Evolutionary conservation across 2,113 vertebrate genomes (phyloP).

Genomic region (Rhineura floridana): DNA sequence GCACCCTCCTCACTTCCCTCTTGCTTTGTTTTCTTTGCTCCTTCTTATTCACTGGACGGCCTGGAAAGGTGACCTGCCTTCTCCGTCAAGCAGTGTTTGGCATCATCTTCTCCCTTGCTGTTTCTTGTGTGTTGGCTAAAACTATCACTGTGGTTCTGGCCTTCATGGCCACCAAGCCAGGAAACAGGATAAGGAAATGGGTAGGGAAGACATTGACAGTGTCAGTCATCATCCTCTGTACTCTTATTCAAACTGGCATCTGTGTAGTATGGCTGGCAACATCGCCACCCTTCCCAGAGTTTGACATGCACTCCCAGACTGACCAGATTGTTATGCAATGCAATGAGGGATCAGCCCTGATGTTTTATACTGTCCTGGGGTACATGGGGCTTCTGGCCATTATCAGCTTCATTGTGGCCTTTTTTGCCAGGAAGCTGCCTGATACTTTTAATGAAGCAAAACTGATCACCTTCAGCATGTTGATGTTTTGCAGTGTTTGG

Average conservation of each 20-base stretch:
- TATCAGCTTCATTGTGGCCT: not conserved
- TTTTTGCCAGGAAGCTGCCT: not conserved
- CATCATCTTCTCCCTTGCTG: not conserved
- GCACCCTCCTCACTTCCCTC: not conserved
- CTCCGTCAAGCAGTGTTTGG: not conserved
- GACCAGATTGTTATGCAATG: not conserved
- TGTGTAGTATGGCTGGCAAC: not conserved
- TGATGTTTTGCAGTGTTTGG: not conserved
- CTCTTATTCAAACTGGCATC: not conserved
- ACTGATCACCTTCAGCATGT: conserved; percentile 5
- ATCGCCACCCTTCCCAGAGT: not conserved
- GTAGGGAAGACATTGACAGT: not conserved
- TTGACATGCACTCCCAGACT: not conserved
- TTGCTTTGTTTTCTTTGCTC: not conserved
- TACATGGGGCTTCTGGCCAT: not conserved
- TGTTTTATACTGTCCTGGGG: not conserved
- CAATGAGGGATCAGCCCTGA: not conserved
- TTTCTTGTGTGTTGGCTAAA: not conserved
- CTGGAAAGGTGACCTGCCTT: not conserved
- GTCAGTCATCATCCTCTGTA: not conserved
- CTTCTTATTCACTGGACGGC: not conserved
- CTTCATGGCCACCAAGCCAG: not conserved
- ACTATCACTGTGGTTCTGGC: not conserved
- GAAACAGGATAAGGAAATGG: not conserved
- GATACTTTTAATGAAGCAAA: conserved; percentile 1